phyloP scores from a whole-genome alignment of 2,888 invertebrate genomes.

The Sarcophaga carnaria region DNA sequence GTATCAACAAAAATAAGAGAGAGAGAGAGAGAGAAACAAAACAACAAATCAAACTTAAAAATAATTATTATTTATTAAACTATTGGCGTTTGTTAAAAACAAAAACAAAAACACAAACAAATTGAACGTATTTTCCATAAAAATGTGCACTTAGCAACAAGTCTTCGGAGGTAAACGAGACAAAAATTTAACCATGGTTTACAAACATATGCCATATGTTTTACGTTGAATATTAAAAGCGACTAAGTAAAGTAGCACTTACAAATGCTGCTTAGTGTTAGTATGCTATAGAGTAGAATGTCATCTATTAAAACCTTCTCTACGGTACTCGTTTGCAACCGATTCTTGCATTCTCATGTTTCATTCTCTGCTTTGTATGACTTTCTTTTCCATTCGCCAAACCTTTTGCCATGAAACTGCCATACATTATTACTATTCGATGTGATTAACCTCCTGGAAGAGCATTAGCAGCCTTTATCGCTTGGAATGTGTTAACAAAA shows the following conservation, averaged over 20 bases:
- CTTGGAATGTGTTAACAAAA: too few species aligned
- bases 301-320: too few species aligned
- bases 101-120: neutral
- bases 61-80: constrained; percentile 42
- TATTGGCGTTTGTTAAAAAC: constrained; percentile 33
- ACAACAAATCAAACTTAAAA: neutral
- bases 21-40: neutral
- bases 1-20: neutral
- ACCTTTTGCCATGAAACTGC: too few species aligned
- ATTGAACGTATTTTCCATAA: constrained; percentile 7
- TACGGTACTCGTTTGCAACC: too few species aligned
- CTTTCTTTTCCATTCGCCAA: too few species aligned
- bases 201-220: constrained; percentile 2
- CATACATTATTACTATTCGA: too few species aligned
- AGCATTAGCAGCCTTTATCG: too few species aligned
- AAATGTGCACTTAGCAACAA: constrained; percentile 65
- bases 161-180: neutral
- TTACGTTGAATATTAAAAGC: constrained; percentile 3
- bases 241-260: constrained; percentile 1
- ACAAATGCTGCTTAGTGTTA: too few species aligned
- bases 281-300: too few species aligned
- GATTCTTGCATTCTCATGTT: too few species aligned
- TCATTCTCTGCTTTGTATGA: too few species aligned
- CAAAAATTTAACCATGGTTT: neutral
- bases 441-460: too few species aligned